Evolutionary conservation across 2,888 invertebrate species (phyloP), one percentile per base, ranked within the genome.

Genomic region (Homarus gammarus): DNA sequence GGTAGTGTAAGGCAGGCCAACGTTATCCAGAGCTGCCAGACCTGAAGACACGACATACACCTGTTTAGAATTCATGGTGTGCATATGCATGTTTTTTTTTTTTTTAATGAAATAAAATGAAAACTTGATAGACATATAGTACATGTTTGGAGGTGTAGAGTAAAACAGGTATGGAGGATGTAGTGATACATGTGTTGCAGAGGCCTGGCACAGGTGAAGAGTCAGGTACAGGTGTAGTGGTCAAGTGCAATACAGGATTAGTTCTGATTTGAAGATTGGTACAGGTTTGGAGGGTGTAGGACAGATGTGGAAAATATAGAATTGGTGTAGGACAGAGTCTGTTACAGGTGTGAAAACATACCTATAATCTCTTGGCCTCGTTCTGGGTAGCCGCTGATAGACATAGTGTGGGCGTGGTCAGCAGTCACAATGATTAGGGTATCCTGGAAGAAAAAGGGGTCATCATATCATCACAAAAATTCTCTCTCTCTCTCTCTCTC

Each of bases 341-440:
- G 68, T 68, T 6, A 18, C 5, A 18, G 31, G 12, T 31, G n/a
- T 6, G 33, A 61, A 38, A n/a, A 27, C 91, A 82, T 72, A 96
- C 97, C 97, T 92, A 97, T 95, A 92, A 98, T 96, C 92, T 95
- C 95, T n/a, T 95, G 94, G 0, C 96, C 96, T 91, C 97, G 95
- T 77, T 95, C 94, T 0, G 97, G 96, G 93, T 97, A 97, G 0
- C 97, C 97, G 81, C 95, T 95, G 51, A 96, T 95, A 0, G 96
- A 95, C 96, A 97, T 96, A 0, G 96, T 96, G 92, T 97, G 97
- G 0, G 96, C 96, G 93, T 97, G 97, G 93, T 97, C 97, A 0
- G 97, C 95, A 0, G 96, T 96, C 18, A 96, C 97, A 0, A 98
- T 95, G 40, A 97, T 96, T 2, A 98, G 94, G 0, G 98, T 98